phyloP scores from a whole-genome alignment of 1,140 invertebrate species.

The Leptinotarsa lineolata region DNA sequence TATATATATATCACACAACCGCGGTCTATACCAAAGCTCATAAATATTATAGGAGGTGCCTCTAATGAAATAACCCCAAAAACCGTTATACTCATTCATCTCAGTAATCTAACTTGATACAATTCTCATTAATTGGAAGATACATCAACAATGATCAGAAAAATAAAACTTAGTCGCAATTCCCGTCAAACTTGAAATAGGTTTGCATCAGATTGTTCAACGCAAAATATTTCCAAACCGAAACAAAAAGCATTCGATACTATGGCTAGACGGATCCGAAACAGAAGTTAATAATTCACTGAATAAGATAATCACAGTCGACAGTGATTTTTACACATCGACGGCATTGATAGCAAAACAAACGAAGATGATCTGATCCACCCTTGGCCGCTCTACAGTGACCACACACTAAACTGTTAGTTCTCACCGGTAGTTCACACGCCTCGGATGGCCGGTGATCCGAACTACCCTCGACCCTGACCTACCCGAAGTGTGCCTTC shows the following conservation, averaged over 20 bases:
- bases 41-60: too few relatives aligned
- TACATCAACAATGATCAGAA: too few relatives aligned
- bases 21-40: too few relatives aligned
- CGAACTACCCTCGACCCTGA: conserved; percentile 56
- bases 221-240: neutral
- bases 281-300: conserved; percentile 19
- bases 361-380: conserved; percentile 27
- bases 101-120: too few relatives aligned
- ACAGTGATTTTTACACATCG: conserved; percentile 25
- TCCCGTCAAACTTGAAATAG: too few relatives aligned
- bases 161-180: too few relatives aligned
- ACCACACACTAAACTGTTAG: conserved; percentile 53
- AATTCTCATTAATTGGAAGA: too few relatives aligned
- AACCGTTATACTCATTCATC: too few relatives aligned
- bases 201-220: too few relatives aligned
- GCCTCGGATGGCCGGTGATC: conserved; percentile 53
- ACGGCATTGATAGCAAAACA: conserved; percentile 8
- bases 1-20: too few relatives aligned
- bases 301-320: conserved; percentile 23
- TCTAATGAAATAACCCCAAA: too few relatives aligned
- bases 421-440: conserved; percentile 44
- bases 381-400: conserved; percentile 52
- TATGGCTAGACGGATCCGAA: conserved; percentile 14
- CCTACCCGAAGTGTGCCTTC: conserved; percentile 44
- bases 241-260: conserved; percentile 1